Percentiles rank a stretch among this genome's conserved stretches.
phyloP scores from a whole-genome alignment of 2,888 invertebrate species.

The Troides oblongomaculatus region DNA sequence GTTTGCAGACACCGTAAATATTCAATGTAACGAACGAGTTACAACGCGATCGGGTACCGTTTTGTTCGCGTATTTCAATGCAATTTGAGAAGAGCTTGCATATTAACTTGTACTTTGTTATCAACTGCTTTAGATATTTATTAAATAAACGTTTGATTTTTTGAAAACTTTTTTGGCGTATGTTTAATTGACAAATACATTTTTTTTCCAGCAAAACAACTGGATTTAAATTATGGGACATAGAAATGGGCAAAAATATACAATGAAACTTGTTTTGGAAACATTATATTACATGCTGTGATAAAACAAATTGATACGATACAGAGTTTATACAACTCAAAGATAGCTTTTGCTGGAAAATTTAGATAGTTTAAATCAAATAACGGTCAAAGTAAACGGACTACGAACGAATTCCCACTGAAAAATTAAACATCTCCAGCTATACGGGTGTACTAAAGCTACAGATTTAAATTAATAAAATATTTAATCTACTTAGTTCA shows the following conservation, averaged over 20 bases:
- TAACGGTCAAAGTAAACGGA: conserved; percentile 11
- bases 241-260: no score
- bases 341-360: conserved; percentile 3
- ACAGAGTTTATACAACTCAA: not conserved
- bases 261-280: no score
- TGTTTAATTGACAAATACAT: not conserved
- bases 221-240: no score
- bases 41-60: conserved; percentile 49
- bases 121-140: not conserved
- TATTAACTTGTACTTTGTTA: not conserved
- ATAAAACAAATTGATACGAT: not conserved
- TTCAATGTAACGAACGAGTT: conserved; percentile 57
- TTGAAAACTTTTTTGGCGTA: not conserved
- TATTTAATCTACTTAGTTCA: conserved; percentile 15
- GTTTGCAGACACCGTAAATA: conserved; percentile 75
- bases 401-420: not conserved
- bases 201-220: not conserved
- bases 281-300: no score
- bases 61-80: conserved; percentile 27
- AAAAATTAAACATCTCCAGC: conserved; percentile 1
- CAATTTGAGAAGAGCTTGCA: conserved; percentile 17
- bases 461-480: conserved; percentile 11
- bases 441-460: conserved; percentile 6
- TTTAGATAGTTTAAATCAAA: conserved; percentile 1
- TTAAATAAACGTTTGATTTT: not conserved